A percentile compares a stretch with the other conserved stretches of the same genome.
Conservation (phyloP, 2,113 vertebrate species). For the Reinhardtius hippoglossoides region DNA sequence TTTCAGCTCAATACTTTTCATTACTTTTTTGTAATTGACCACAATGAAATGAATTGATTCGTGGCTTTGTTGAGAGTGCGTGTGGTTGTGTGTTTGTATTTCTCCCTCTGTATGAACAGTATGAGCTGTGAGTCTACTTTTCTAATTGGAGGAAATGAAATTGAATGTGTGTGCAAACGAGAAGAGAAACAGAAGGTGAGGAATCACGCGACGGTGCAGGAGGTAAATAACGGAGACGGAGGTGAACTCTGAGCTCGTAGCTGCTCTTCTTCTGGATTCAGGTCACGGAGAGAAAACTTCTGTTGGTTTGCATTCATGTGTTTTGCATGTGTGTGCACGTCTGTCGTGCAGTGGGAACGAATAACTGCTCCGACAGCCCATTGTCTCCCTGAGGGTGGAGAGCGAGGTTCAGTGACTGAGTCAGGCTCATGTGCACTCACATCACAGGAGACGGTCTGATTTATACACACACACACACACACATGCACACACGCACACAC, state of each 20-base stretch:
- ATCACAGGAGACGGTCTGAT: conserved; percentile 31
- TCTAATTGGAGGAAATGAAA: conserved; percentile 41
- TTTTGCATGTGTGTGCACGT: not conserved
- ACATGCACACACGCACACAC: conserved; percentile 5
- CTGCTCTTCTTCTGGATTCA: conserved; percentile 22
- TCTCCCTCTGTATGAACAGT: not conserved
- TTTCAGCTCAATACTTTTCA: not conserved
- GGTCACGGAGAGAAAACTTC: not conserved
- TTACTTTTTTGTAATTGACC: not conserved
- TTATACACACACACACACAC: conserved; percentile 16
- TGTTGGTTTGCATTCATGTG: conserved; percentile 13
- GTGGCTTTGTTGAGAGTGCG: not conserved
- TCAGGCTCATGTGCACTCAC: conserved; percentile 27
- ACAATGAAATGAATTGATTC: conserved; percentile 5
- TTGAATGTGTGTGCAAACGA: conserved; percentile 8
- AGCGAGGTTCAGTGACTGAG: conserved; percentile 37
- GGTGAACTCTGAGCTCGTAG: not conserved
- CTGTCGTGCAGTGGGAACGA: conserved; percentile 11
- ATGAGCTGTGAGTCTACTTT: conserved; percentile 15
- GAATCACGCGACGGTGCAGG: not conserved
- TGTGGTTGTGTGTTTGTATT: no score
- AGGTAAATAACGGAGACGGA: no score
- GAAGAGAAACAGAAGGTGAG: not conserved
- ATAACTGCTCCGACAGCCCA: conserved; percentile 63
- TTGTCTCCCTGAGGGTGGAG: conserved; percentile 56